These are phyloP conservation scores for Ranitomeya imitator DNA, from an alignment of 2,113 vertebrate species.

Conservation along the genomic window DNA sequence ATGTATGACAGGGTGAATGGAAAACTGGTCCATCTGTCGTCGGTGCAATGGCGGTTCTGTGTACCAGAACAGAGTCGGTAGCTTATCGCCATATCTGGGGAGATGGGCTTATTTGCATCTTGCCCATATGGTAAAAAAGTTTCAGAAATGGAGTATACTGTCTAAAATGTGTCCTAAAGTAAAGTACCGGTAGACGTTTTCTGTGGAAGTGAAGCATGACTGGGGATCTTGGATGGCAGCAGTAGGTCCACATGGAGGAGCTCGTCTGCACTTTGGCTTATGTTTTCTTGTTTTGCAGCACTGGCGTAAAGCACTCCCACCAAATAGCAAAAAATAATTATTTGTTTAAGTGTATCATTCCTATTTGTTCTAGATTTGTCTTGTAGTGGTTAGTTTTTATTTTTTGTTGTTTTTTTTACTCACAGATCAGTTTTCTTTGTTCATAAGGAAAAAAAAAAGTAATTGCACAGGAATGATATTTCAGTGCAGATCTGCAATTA, in stretches of 20 bases:
- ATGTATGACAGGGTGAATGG: not conserved
- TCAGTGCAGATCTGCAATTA: too few species aligned
- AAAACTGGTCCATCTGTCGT: constrained; percentile 18
- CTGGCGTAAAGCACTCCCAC: not conserved
- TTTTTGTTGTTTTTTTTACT: too few species aligned
- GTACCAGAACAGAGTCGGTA: constrained; percentile 8
- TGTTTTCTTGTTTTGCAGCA: not conserved
- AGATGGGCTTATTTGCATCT: constrained; percentile 13
- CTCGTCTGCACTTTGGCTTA: too few species aligned
- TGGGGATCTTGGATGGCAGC: not conserved
- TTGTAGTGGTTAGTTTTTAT: too few species aligned
- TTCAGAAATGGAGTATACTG: not conserved
- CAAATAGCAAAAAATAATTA: too few species aligned
- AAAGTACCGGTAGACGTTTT: not conserved
- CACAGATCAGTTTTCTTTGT: too few species aligned
- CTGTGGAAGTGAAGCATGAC: not conserved
- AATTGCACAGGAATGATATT: too few species aligned
- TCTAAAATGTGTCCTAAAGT: not conserved
- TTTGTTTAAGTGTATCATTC: too few species aligned
- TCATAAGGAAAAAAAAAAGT: too few species aligned
- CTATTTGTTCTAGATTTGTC: too few species aligned
- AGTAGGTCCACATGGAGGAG: not conserved
- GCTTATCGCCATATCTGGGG: not conserved
- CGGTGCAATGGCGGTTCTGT: not conserved
- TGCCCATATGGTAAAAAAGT: constrained; percentile 15